Conservation (phyloP, 2,797 vertebrate genomes). For the Paratrypauchen microcephalus region DNA sequence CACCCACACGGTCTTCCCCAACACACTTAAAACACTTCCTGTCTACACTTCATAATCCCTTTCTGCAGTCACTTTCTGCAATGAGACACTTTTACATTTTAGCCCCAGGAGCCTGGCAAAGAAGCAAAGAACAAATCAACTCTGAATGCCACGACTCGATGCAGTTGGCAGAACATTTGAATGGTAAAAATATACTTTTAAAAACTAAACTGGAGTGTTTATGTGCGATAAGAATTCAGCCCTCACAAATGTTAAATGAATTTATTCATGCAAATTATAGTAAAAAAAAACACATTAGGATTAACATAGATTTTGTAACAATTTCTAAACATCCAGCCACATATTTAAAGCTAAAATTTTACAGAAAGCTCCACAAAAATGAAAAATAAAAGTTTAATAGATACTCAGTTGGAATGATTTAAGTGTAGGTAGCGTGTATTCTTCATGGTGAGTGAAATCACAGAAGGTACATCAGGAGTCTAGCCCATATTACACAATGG, state of each 20-base stretch:
- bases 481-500: not conserved
- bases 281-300: conserved; percentile 38
- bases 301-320: conserved; percentile 21
- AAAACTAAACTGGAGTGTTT: conserved; percentile 8
- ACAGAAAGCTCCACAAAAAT: conserved; percentile 32
- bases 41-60: not conserved
- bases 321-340: conserved; percentile 25
- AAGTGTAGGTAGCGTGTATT: too few species aligned
- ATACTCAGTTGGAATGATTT: not conserved
- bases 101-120: conserved; percentile 21
- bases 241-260: conserved; percentile 57
- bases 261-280: conserved; percentile 80
- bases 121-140: conserved; percentile 12
- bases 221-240: conserved; percentile 9
- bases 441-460: conserved; percentile 35
- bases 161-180: conserved; percentile 12
- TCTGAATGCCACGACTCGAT: conserved; percentile 12
- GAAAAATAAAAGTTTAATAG: conserved; percentile 30
- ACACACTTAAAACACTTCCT: not conserved
- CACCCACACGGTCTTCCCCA: not conserved
- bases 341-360: conserved; percentile 23
- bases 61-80: not conserved
- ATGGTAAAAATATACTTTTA: conserved; percentile 8
- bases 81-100: not conserved
- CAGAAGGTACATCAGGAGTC: conserved; percentile 48